Base-by-base conservation (phyloP, 2,888 invertebrate genomes). In the Sceliomorpha sp. region DNA sequence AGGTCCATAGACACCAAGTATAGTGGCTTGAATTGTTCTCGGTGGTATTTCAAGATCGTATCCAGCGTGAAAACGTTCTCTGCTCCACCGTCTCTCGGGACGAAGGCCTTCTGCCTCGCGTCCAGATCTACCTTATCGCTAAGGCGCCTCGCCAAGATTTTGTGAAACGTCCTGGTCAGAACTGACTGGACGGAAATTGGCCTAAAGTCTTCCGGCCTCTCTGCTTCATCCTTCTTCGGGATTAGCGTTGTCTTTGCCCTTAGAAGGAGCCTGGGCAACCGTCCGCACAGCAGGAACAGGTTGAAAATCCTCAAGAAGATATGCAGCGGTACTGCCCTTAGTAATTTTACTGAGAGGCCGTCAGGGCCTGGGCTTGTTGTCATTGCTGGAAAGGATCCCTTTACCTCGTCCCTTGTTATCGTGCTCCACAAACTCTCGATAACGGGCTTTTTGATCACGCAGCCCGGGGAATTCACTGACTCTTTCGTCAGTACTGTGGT, bases 261-360 rank as follows among this genome's bases (percentile, higher is more conserved):
- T 4, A 34, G n/a, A 8, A 59, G 6, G 0, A 6, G 6, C 0
- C 8, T 2, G 2, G 53, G 63, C 0, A 48, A 1, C 7, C 17
- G 5, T 0, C 34, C 3, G n/a, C 47, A 40, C 0, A 14, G 17
- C 1, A 55, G 6, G 7, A 48, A 14, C 0, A 78, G 2, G 15
- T 75, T 78, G 2, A 75, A 45, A 2, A 77, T 51, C 9, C 68
- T 50, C 0, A 10, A n/a, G n/a, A n/a, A n/a, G n/a, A n/a, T n/a
- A n/a, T n/a, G n/a, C n/a, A n/a, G n/a, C n/a, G n/a, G n/a, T n/a
- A n/a, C n/a, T n/a, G n/a, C n/a, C n/a, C n/a, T n/a, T n/a, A n/a
- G n/a, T n/a, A n/a, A n/a, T n/a, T n/a, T n/a, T n/a, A n/a, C n/a
- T n/a, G n/a, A n/a, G n/a, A n/a, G n/a, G n/a, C n/a, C n/a, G n/a